Percentiles rank a stretch among this genome's conserved stretches.
Evolutionary conservation across 2,888 invertebrate species (phyloP).

Genomic region (Hipparchia semele): DNA sequence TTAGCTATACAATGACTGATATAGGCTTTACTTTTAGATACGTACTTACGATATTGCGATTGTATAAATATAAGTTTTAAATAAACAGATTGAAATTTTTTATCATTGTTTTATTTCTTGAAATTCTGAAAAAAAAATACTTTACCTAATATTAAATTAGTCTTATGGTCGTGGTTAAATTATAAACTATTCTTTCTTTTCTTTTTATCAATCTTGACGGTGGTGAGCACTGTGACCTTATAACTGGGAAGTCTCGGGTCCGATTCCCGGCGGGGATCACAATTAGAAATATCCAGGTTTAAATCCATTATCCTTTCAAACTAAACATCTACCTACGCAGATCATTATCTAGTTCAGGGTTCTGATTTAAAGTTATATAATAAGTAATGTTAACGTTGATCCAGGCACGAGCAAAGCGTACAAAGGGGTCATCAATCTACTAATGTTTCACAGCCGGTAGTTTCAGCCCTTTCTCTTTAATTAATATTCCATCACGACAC

Average conservation of each 20-base stretch:
- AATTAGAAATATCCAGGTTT: too few relatives aligned
- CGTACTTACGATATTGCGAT: constrained; percentile 39
- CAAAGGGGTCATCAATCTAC: not conserved
- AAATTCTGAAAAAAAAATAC: too few relatives aligned
- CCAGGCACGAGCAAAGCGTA: not conserved
- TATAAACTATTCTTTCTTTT: too few relatives aligned
- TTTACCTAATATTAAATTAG: not conserved
- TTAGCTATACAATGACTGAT: constrained; percentile 61
- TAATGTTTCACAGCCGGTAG: not conserved
- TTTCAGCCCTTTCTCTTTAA: constrained; percentile 24
- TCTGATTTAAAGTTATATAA: not conserved
- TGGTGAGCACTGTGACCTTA: too few relatives aligned
- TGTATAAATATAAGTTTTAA: constrained; percentile 40
- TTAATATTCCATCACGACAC: constrained; percentile 21
- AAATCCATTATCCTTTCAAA: too few relatives aligned
- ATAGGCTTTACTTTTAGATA: constrained; percentile 56
- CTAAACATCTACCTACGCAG: too few relatives aligned
- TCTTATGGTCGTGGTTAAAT: not conserved
- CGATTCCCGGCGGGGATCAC: too few relatives aligned
- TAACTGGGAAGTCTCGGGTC: too few relatives aligned
- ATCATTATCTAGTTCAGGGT: too few relatives aligned
- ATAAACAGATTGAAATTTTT: constrained; percentile 20
- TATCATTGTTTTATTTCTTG: constrained; percentile 13
- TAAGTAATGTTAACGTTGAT: not conserved
- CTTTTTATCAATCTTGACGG: too few relatives aligned